phyloP scores from a whole-genome alignment of 2,888 invertebrate genomes.

The Apoda limacodes region DNA sequence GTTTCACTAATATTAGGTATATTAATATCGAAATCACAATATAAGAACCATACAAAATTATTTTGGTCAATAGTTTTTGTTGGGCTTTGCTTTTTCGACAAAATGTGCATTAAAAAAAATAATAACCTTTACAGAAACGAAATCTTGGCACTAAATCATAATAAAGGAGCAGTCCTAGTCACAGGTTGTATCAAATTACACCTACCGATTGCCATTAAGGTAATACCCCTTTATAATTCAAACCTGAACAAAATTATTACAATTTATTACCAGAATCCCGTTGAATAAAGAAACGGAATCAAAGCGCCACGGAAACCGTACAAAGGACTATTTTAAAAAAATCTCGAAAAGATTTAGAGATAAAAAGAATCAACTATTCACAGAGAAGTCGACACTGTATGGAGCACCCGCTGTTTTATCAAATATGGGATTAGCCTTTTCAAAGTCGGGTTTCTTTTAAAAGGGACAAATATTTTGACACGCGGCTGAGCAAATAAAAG shows the following conservation, averaged over 20 bases:
- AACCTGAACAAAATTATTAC: constrained; percentile 56
- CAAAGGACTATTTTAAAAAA: constrained; percentile 39
- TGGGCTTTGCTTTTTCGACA: too few relatives aligned
- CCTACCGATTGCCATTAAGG: constrained; percentile 66
- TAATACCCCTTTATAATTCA: constrained; percentile 65
- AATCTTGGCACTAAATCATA: constrained; percentile 38
- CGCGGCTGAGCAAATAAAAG: constrained; percentile 44
- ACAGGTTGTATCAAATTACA: constrained; percentile 59
- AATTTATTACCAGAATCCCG: constrained; percentile 61
- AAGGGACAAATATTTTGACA: constrained; percentile 61
- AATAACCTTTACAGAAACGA: too few relatives aligned
- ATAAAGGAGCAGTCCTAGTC: constrained; percentile 45
- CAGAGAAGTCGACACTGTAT: constrained; percentile 31
- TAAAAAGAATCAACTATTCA: constrained; percentile 56
- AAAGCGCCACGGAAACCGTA: constrained; percentile 58
- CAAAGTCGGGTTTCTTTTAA: constrained; percentile 43
- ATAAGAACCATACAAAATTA: too few relatives aligned
- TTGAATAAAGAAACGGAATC: constrained; percentile 63
- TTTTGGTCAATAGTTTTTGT: too few relatives aligned
- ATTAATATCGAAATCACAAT: too few relatives aligned
- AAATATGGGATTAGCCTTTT: constrained; percentile 58
- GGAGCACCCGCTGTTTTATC: constrained; percentile 65
- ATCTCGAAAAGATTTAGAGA: constrained; percentile 50
- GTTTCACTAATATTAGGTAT: too few relatives aligned
- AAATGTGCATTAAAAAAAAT: too few relatives aligned